phyloP scores from a whole-genome alignment of 1,140 invertebrate genomes.

The Drosophila kohkoa region DNA sequence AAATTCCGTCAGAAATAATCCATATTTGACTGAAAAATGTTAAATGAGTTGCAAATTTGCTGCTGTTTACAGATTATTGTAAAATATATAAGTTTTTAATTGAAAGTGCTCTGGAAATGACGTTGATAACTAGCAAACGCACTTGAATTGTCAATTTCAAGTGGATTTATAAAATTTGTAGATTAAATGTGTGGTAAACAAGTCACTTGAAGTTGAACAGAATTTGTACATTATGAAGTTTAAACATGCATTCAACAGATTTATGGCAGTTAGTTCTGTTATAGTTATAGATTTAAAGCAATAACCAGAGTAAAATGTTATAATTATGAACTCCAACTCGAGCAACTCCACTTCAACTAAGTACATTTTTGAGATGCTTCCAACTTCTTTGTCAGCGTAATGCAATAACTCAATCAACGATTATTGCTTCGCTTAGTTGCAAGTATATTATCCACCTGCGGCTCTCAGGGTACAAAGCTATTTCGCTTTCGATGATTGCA shows the following conservation, averaged over 20 bases:
- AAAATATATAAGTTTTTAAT: too few species aligned
- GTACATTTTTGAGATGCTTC: not conserved
- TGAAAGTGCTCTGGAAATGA: too few species aligned
- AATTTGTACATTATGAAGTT: not conserved
- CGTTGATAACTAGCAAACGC: too few species aligned
- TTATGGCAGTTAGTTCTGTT: not conserved
- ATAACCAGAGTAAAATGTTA: not conserved
- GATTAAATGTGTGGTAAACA: not conserved
- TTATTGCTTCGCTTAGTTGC: constrained; percentile 12
- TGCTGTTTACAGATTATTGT: too few species aligned
- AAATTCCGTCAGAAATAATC: too few species aligned
- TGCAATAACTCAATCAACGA: constrained; percentile 21
- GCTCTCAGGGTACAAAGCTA: not conserved
- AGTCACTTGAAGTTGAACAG: not conserved
- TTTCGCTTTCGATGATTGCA: constrained; percentile 26
- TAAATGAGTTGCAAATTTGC: too few species aligned
- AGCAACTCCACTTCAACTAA: not conserved
- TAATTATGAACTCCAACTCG: not conserved
- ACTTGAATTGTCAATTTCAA: too few species aligned
- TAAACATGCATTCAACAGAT: not conserved
- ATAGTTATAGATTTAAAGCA: not conserved
- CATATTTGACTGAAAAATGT: too few species aligned
- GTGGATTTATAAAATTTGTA: too few species aligned
- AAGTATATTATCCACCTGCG: constrained; percentile 16
- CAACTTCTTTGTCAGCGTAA: not conserved